Conservation (phyloP, 1,140 invertebrate genomes). For the Scaptomyza montana region DNA sequence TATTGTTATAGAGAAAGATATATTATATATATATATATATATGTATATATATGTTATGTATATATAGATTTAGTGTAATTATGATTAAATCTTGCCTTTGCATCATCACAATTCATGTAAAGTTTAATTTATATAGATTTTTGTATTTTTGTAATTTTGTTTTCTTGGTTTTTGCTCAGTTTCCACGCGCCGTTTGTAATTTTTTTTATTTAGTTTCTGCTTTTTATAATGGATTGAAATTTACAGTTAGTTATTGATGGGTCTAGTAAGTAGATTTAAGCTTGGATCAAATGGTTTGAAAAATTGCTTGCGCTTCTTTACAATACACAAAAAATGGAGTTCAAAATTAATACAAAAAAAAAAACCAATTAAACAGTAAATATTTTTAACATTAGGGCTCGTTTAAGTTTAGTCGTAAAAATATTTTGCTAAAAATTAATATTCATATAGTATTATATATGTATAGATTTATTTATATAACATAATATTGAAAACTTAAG, state of each 20-base stretch:
- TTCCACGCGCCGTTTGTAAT: slow-evolving; percentile 60
- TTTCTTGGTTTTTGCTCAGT: slow-evolving; percentile 64
- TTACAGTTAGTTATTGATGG: slow-evolving; percentile 63
- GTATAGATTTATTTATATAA: slow-evolving; percentile 45
- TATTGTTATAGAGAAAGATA: slow-evolving; percentile 66
- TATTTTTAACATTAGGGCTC: slow-evolving; percentile 65
- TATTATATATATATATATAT: slow-evolving; percentile 57
- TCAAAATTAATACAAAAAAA: slow-evolving; percentile 21
- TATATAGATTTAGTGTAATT: slow-evolving; percentile 79
- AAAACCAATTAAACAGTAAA: slow-evolving; percentile 77
- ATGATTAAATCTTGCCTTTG: slow-evolving; percentile 83
- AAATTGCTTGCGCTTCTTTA: slow-evolving; percentile 62
- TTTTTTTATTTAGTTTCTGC: slow-evolving; percentile 21
- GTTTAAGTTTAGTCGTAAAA: slow-evolving; percentile 66
- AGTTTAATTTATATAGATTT: slow-evolving; percentile 48
- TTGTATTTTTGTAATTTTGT: slow-evolving; percentile 50
- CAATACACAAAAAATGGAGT: slow-evolving; percentile 59
- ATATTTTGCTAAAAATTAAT: slow-evolving; percentile 80
- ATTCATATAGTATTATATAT: slow-evolving; percentile 67
- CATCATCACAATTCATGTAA: slow-evolving; percentile 83
- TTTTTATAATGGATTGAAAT: slow-evolving; percentile 10
- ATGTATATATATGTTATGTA: slow-evolving; percentile 50
- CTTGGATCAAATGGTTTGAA: slow-evolving; percentile 39
- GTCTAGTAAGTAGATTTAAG: slow-evolving; percentile 21
- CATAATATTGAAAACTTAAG: slow-evolving; percentile 79